Percentiles rank a stretch among this genome's conserved stretches.
phyloP scores from a whole-genome alignment of 2,113 vertebrate genomes.

The Perccottus glenii region DNA sequence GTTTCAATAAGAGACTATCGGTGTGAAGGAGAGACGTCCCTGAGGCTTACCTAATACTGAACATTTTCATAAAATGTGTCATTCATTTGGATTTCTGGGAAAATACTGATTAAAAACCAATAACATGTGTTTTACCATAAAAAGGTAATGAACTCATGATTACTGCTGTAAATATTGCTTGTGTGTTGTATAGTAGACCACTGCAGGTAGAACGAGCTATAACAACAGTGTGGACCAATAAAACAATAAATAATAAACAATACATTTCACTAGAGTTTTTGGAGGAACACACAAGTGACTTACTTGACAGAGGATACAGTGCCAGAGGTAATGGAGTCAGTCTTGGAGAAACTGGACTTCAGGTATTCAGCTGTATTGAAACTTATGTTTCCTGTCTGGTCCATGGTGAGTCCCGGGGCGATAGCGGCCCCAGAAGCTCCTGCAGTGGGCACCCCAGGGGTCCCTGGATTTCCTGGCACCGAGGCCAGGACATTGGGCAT shows the following conservation, averaged over 20 bases:
- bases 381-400: constrained; percentile 86
- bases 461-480: constrained; percentile 80
- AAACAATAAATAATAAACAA: too few species aligned
- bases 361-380: constrained; percentile 93
- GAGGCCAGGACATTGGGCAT: constrained; percentile 84
- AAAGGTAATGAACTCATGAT: too few species aligned
- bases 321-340: constrained; percentile 98
- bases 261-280: not conserved
- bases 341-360: constrained; percentile 98
- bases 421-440: constrained; percentile 72
- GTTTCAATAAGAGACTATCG: constrained; percentile 55
- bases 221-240: too few species aligned
- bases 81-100: constrained; percentile 21
- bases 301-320: constrained; percentile 99
- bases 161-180: too few species aligned
- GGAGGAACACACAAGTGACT: constrained; percentile 61
- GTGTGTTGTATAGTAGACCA: too few species aligned
- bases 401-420: constrained; percentile 76
- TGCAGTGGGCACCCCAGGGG: constrained; percentile 66
- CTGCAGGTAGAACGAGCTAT: too few species aligned
- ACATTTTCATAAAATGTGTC: constrained; percentile 30
- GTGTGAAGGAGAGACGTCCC: constrained; percentile 32
- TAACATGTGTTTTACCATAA: not conserved
- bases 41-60: constrained; percentile 29
- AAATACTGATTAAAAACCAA: too few species aligned